Percentiles rank a stretch among this genome's conserved stretches.
phyloP scores from a whole-genome alignment of 2,888 invertebrate species.

The Aricia artaxerxes region DNA sequence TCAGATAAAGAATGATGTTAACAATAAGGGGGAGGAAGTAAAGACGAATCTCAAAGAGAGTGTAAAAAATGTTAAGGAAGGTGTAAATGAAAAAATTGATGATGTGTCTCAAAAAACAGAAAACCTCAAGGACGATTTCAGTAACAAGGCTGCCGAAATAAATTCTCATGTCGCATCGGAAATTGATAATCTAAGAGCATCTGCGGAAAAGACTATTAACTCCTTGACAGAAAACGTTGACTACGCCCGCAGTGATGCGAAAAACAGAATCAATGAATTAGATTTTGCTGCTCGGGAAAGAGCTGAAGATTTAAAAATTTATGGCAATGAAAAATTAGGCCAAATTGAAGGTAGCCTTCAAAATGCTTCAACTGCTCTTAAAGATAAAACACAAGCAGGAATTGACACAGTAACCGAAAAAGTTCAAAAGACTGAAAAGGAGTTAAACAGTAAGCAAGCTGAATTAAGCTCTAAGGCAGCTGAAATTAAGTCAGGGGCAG shows the following conservation, averaged over 20 bases:
- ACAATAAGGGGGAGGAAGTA: constrained; percentile 52
- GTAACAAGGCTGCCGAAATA: constrained; percentile 49
- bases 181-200: constrained; percentile 52
- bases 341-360: constrained; percentile 58
- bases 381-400: constrained; percentile 45
- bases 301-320: constrained; percentile 59
- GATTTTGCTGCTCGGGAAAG: constrained; percentile 66
- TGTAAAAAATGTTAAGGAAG: constrained; percentile 48
- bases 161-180: constrained; percentile 51
- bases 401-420: constrained; percentile 42
- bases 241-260: constrained; percentile 57
- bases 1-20: constrained; percentile 51
- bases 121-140: constrained; percentile 51
- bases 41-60: constrained; percentile 53
- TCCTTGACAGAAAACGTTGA: constrained; percentile 59
- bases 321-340: constrained; percentile 52
- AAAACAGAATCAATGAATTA: constrained; percentile 64
- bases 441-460: constrained; percentile 54
- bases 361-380: constrained; percentile 53
- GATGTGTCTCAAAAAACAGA: constrained; percentile 53
- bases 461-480: constrained; percentile 54
- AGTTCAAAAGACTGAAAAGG: constrained; percentile 51
- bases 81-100: constrained; percentile 51
- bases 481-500: constrained; percentile 54
- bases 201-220: constrained; percentile 57